Base-by-base conservation (phyloP, 2,113 vertebrate species). In the Orycteropus afer region DNA sequence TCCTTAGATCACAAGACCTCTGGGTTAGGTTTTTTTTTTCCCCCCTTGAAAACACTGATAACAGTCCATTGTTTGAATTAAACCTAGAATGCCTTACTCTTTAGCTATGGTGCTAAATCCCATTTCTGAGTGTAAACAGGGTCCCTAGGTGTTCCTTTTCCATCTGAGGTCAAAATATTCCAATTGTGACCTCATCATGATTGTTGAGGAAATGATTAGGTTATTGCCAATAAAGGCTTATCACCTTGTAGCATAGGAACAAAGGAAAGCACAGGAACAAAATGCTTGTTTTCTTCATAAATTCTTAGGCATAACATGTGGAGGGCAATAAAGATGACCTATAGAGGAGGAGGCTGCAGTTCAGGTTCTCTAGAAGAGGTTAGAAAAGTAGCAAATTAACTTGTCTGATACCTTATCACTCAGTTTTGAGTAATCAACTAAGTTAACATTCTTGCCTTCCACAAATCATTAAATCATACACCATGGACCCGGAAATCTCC, bases 331-430 rank as follows among this genome's bases (percentile, higher is more conserved):
- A 94, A 57, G 71, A 90, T 32, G 67, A 92, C 42, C 67, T 71
- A 49, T 29, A 32, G 45, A 95, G 86, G 86, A 89, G 27, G 32
- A 96, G 55, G 18, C 47, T 90, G 91, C 9, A 6, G 92, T 93
- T 97, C 90, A 94, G 96, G 90, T 95, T 92, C 86, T 82, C 80
- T 93, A 69, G 65, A 65, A 96, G 89, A 97, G 93, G 83, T 89
- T 96, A 92, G 86, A 85, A 93, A 96, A 87, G 89, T 94, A 97
- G 78, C 89, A 94, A 88, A 90, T 96, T 97, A 97, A 97, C 77
- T 83, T 95, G 83, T 77, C 86, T 93, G 94, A 95, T 94, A 97
- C 53, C 89, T 96, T 97, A 98, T 97, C 96, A 95, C 88, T 77
- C 86, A 47, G 61, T 93, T 96, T 96, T 95, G 83, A 94, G 93